A percentile compares a stretch with the other conserved stretches of the same genome.
These are phyloP conservation scores for Lacanobia oleracea DNA, from an alignment of 2,888 invertebrate species.

Conservation along the genomic window DNA sequence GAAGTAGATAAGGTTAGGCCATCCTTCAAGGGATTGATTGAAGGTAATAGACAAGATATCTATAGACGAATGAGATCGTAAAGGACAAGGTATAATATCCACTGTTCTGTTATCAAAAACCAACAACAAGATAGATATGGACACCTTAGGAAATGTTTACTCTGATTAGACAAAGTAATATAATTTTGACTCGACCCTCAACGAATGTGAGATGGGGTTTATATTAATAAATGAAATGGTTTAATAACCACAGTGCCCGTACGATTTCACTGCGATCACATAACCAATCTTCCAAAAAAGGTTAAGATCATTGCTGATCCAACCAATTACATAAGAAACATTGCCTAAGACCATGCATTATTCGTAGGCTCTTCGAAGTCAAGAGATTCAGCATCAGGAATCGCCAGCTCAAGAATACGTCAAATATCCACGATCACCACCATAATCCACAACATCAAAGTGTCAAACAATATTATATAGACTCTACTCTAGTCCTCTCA, in stretches of 20 bases:
- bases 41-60: conserved; percentile 36
- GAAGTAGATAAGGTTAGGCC: background rate
- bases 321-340: background rate
- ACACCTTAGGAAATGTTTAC: background rate
- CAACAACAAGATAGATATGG: conserved; percentile 20
- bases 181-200: background rate
- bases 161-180: background rate
- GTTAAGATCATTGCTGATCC: background rate
- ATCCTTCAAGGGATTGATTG: conserved; percentile 21
- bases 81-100: conserved; percentile 12
- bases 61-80: conserved; percentile 17
- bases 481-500: too few species aligned
- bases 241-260: background rate
- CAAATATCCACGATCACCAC: background rate
- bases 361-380: background rate
- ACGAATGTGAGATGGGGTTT: too few species aligned
- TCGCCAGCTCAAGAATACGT: background rate
- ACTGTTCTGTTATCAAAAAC: conserved; percentile 33
- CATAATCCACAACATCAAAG: background rate
- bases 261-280: background rate
- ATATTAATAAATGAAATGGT: background rate
- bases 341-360: background rate
- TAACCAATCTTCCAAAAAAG: background rate
- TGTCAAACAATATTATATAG: background rate
- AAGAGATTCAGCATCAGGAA: background rate